Base-by-base conservation (phyloP, 2,888 invertebrate genomes). In the Apamea epomidion region DNA sequence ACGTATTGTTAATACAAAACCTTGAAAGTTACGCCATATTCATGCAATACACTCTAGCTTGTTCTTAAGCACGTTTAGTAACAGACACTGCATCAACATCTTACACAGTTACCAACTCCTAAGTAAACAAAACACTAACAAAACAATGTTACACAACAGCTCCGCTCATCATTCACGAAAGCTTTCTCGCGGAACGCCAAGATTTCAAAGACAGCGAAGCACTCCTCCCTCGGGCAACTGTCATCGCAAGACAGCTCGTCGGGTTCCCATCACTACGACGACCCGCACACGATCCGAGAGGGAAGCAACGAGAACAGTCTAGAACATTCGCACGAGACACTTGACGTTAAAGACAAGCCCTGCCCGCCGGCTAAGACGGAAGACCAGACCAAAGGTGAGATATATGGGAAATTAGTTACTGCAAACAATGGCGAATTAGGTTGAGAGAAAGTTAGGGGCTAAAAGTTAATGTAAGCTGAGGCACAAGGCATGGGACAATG, bases 151-250 rank as follows among this genome's bases (percentile, higher is more conserved):
- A 85, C 83, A 87, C 94, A 95, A 87, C 95, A 98, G 99, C 97
- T 99, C 86, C 98, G 99, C 77, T 99, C 99, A 94, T 99, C 99
- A 60, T 99, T 99, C 96, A 99, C 99, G 90, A 99, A 99, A 96
- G 99, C 99, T 37, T 99, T 99, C 96, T 99, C 99, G 32, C 97
- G 99, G 87, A 98, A 98, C 95, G 98, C 98, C 82, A 98, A 98
- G 97, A 98, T 98, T 94, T 97, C 98, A 88, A 98, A 98, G 97
- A 98, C 98, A 74, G 97, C 97, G 76, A 97, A 97, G 91, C 97
- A 97, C 89, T 95, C 97, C 37, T 97, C 97, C 89, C 95, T 97
- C 87, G 97, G 97, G 88, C 97, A 97, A 89, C 92, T 97, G 90
- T 97, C 97, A 89, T 97, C 97, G 90, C 97, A 97, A 88, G 97